Evolutionary conservation across 2,797 vertebrate genomes (phyloP).

Genomic region (Rhynchonycteris naso): DNA sequence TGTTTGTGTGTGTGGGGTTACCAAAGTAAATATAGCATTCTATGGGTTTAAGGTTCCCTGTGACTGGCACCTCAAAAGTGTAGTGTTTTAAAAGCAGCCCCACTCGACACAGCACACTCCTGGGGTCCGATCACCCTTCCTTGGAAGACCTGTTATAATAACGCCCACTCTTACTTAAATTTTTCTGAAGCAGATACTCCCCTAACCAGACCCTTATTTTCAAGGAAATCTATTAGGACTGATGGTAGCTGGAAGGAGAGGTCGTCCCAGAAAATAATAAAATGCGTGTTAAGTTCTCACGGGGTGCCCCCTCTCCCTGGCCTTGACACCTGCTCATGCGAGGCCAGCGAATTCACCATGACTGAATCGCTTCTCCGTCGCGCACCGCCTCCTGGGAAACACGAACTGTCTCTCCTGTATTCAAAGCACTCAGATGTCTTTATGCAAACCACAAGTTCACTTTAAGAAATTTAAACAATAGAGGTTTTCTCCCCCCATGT

Average conservation of each 20-base stretch:
- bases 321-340: neutral
- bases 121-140: neutral
- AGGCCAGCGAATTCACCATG: neutral
- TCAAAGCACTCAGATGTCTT: conserved; percentile 69
- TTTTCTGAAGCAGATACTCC: conserved; percentile 1
- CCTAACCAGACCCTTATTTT: neutral
- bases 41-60: too few relatives aligned
- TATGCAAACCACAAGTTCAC: conserved; percentile 71
- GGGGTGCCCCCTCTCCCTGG: neutral
- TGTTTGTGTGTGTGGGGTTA: too few relatives aligned
- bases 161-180: neutral
- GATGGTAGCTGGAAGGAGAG: neutral
- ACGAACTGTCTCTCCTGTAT: neutral
- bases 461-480: conserved; percentile 82
- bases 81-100: neutral
- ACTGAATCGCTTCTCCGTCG: neutral
- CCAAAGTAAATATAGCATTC: neutral
- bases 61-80: too few relatives aligned
- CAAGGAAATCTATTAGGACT: neutral
- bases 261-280: neutral
- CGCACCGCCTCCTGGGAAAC: neutral
- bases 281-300: neutral
- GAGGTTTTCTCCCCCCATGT: neutral
- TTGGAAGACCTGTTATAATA: neutral
- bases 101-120: neutral